These are phyloP conservation scores for Dicyrtoma fusca DNA, from an alignment of 2,888 invertebrate species.

Conservation along the genomic window DNA sequence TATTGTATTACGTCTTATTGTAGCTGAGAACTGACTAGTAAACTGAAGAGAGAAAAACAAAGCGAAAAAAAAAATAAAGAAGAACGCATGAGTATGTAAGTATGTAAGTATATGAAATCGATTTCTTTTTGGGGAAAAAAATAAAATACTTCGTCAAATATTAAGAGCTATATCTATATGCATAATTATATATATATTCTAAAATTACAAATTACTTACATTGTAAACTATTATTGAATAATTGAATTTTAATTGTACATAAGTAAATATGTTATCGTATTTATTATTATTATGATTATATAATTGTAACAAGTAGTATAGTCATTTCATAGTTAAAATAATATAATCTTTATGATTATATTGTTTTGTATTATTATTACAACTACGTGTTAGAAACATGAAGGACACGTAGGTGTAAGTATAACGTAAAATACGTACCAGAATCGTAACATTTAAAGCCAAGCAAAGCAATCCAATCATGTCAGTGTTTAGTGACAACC, in stretches of 20 bases:
- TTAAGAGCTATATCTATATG: background rate
- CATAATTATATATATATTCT: background rate
- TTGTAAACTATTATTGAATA: background rate
- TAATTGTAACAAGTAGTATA: no score
- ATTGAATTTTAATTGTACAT: constrained; percentile 11
- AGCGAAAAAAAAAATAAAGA: background rate
- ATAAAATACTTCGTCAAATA: background rate
- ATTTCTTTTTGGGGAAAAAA: background rate
- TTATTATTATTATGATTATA: background rate
- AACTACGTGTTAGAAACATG: no score
- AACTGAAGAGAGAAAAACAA: background rate
- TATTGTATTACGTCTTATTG: background rate
- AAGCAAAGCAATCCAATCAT: no score
- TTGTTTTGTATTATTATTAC: background rate
- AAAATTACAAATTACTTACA: background rate
- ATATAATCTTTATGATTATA: constrained; percentile 6
- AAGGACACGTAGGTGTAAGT: no score
- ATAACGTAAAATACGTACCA: no score
- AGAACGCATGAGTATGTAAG: background rate
- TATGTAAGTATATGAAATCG: background rate
- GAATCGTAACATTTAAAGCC: no score
- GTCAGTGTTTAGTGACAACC: no score
- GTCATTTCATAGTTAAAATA: background rate
- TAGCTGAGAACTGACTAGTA: constrained; percentile 2
- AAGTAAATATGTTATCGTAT: background rate